Percentiles rank a stretch among this genome's conserved stretches.
phyloP scores from a whole-genome alignment of 2,113 vertebrate species.

The Phrynosoma blainvillii region DNA sequence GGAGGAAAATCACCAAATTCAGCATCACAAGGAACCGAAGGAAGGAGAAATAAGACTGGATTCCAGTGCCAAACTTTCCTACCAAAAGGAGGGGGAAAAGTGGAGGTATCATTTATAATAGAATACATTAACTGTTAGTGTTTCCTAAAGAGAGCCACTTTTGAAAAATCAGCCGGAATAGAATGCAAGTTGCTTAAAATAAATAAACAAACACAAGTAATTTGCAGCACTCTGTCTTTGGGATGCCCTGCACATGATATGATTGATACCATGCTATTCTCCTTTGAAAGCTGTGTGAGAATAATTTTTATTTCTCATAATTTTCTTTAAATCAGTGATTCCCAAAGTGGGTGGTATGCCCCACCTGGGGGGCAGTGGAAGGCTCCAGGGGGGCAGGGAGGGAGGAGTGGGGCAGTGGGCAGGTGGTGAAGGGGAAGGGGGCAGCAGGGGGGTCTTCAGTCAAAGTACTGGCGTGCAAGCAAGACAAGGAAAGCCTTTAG shows the following conservation, averaged over 20 bases:
- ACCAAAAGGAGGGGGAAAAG: slow-evolving; percentile 16
- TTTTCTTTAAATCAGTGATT: not conserved
- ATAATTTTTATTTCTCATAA: not conserved
- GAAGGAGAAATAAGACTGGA: slow-evolving; percentile 96
- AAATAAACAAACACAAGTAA: not conserved
- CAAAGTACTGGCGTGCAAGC: too few relatives aligned
- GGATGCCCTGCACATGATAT: not conserved
- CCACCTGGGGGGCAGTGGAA: too few relatives aligned
- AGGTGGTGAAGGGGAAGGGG: too few relatives aligned
- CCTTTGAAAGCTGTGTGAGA: not conserved
- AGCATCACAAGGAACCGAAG: slow-evolving; percentile 92
- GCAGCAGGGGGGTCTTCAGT: too few relatives aligned
- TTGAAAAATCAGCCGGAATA: not conserved
- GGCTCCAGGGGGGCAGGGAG: too few relatives aligned
- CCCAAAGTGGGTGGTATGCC: too few relatives aligned
- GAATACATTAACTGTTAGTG: not conserved
- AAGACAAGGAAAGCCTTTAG: too few relatives aligned
- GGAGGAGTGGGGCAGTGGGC: too few relatives aligned
- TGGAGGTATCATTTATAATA: not conserved
- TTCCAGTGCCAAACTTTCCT: slow-evolving; percentile 95
- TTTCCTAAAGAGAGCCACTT: not conserved
- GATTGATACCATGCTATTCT: not conserved
- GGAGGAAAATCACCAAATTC: slow-evolving; percentile 88
- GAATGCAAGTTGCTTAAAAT: not conserved
- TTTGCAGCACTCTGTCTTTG: not conserved